Evolutionary conservation across 2,888 invertebrate genomes (phyloP).

Genomic region (Nezara viridula): DNA sequence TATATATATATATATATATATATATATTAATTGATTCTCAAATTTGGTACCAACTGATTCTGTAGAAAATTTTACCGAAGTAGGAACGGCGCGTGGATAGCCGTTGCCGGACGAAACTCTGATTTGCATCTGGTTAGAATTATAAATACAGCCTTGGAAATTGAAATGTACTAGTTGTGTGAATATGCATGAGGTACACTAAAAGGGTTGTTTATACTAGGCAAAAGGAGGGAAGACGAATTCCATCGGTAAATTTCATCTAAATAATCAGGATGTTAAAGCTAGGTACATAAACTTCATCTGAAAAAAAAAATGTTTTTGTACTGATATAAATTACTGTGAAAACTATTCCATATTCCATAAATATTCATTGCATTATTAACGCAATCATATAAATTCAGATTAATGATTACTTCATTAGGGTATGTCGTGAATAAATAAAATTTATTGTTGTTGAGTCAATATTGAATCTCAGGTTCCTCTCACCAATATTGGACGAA

Average conservation of each 20-base stretch:
- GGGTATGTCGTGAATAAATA: too few species aligned
- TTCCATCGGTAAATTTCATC: background rate
- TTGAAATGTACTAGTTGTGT: constrained; percentile 16
- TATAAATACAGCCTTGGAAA: constrained; percentile 12
- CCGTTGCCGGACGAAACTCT: background rate
- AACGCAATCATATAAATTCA: too few species aligned
- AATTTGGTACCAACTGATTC: background rate
- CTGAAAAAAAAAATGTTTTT: too few species aligned
- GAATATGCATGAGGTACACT: background rate
- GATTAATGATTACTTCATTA: too few species aligned
- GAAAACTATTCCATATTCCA: too few species aligned
- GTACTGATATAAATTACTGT: too few species aligned
- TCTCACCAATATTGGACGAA: too few species aligned
- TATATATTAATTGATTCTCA: background rate
- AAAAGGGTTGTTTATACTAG: constrained; percentile 14
- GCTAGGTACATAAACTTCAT: too few species aligned
- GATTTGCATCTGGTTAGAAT: constrained; percentile 32
- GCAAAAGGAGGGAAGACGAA: background rate
- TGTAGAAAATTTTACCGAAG: background rate
- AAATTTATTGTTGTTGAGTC: too few species aligned
- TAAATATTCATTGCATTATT: too few species aligned
- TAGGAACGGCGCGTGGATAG: background rate
- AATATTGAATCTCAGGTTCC: too few species aligned
- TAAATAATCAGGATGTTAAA: background rate
- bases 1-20: too few species aligned